Conservation (phyloP, 2,888 invertebrate species). For the Limenitis camilla region DNA sequence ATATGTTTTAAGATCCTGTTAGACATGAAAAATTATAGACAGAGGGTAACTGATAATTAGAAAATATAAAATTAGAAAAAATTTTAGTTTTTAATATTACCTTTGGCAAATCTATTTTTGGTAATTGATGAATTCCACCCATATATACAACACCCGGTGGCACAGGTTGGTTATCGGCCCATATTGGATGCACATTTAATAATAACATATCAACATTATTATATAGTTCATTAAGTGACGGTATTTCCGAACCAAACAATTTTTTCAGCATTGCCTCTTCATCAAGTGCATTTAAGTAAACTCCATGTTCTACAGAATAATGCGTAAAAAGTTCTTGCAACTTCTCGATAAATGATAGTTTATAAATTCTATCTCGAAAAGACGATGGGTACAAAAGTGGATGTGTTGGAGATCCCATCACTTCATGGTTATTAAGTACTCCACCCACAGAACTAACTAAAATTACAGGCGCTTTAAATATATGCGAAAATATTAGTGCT, state of each 20-base stretch:
- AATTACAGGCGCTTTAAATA: slow-evolving; percentile 39
- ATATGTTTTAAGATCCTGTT: slow-evolving; percentile 45
- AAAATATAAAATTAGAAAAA: too few species aligned
- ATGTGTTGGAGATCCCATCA: slow-evolving; percentile 33
- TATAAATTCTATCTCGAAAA: slow-evolving; percentile 25
- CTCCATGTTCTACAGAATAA: slow-evolving; percentile 8
- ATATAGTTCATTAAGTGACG: slow-evolving; percentile 28
- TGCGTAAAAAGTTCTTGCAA: slow-evolving; percentile 27
- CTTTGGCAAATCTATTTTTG: slow-evolving; percentile 45
- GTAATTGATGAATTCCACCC: slow-evolving; percentile 53
- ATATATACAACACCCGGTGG: slow-evolving; percentile 52
- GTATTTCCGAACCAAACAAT: slow-evolving; percentile 31
- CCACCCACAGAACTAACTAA: slow-evolving; percentile 34
- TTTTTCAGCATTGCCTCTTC: slow-evolving; percentile 25
- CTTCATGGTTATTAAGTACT: slow-evolving; percentile 21
- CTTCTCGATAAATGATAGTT: slow-evolving; percentile 36
- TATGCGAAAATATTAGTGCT: slow-evolving; percentile 33
- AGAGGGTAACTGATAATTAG: too few species aligned
- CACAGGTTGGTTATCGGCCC: slow-evolving; percentile 44
- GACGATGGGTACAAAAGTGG: slow-evolving; percentile 32
- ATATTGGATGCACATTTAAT: slow-evolving; percentile 49
- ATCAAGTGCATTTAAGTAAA: slow-evolving; percentile 8
- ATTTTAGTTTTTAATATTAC: slow-evolving; percentile 38
- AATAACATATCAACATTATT: slow-evolving; percentile 50
- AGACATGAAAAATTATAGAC: background rate